These are phyloP conservation scores for Papilio elwesi DNA, from an alignment of 2,888 invertebrate species.

Conservation along the genomic window DNA sequence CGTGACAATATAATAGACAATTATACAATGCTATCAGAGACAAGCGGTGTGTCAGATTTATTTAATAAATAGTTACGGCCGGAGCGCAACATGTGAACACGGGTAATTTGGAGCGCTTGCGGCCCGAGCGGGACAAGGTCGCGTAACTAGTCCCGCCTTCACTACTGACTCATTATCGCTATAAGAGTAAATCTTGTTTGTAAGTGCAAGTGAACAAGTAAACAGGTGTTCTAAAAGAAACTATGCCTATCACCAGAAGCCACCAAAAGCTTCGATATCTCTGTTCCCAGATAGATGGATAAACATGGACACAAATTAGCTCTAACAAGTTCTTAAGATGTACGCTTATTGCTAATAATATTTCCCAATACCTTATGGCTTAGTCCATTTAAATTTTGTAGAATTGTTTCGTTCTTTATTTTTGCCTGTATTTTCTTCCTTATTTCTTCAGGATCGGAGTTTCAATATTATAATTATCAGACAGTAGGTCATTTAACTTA, in stretches of 20 bases:
- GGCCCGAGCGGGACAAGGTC: slow-evolving; percentile 33
- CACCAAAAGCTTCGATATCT: too few species aligned
- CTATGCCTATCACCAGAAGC: neutral
- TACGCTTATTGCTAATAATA: too few species aligned
- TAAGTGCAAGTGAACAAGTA: neutral
- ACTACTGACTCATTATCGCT: slow-evolving; percentile 33
- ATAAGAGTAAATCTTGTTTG: slow-evolving; percentile 10
- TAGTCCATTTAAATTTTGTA: too few species aligned
- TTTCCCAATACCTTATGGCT: too few species aligned
- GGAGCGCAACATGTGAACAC: slow-evolving; percentile 21
- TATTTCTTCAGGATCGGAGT: too few species aligned
- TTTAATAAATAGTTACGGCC: slow-evolving; percentile 26
- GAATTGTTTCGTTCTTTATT: too few species aligned
- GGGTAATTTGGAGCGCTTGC: slow-evolving; percentile 30
- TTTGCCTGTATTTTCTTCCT: too few species aligned
- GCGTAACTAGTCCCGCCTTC: slow-evolving; percentile 26
- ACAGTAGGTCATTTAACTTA: too few species aligned
- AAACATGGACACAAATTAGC: too few species aligned
- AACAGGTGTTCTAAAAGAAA: slow-evolving; percentile 23
- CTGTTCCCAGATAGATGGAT: too few species aligned
- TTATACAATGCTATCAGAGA: neutral
- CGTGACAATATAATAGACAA: slow-evolving; percentile 19
- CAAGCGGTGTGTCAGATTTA: slow-evolving; percentile 1
- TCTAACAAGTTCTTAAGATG: too few species aligned
- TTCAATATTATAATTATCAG: too few species aligned